phyloP scores from a whole-genome alignment of 1,140 invertebrate species.

The Drosophila suzukii region DNA sequence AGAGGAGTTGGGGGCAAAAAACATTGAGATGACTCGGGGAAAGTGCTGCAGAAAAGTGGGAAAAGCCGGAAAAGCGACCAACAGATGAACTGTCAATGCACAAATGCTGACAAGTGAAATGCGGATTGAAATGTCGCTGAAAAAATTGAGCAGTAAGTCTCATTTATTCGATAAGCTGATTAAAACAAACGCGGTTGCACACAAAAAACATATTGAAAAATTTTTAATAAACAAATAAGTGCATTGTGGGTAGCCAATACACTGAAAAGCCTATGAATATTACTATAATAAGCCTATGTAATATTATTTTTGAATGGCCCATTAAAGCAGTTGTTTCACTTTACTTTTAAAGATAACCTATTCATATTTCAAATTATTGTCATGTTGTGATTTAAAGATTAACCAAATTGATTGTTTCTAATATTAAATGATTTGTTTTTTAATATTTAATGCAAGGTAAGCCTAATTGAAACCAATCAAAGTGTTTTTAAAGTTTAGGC shows the following conservation, averaged over 20 bases:
- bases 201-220: no score
- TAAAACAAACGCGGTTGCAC: not conserved
- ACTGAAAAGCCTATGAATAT: no score
- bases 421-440: no score
- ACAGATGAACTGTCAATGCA: constrained; percentile 3
- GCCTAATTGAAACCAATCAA: not conserved
- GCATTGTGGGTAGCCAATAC: not conserved
- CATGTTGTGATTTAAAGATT: no score
- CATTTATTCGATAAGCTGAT: not conserved
- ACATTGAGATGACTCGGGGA: constrained; percentile 48
- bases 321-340: no score
- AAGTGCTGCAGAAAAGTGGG: constrained; percentile 2
- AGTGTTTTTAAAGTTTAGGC: not conserved
- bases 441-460: no score
- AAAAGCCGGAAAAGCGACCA: not conserved
- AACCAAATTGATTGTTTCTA: not conserved
- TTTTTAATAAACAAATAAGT: not conserved
- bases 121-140: constrained; percentile 17
- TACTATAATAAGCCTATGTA: no score
- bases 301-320: no score
- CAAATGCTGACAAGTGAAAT: constrained; percentile 6
- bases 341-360: no score
- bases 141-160: not conserved
- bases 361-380: no score
- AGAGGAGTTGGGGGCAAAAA: constrained; percentile 56